These are phyloP conservation scores for Morpho deidamia DNA, from an alignment of 2,888 invertebrate species.

Conservation along the genomic window DNA sequence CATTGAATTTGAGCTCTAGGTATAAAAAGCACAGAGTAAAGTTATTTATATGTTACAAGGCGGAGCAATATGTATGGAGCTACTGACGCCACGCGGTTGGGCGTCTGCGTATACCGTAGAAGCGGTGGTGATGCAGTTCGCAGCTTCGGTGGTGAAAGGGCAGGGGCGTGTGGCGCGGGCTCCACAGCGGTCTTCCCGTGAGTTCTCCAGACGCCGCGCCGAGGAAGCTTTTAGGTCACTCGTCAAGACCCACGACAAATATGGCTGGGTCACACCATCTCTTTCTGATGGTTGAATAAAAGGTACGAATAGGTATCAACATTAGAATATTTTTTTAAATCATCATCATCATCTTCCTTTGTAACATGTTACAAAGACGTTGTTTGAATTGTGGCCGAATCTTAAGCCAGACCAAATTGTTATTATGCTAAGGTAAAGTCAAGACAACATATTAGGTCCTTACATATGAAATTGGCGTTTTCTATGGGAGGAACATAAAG, in stretches of 20 bases:
- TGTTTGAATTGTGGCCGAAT: too few species aligned
- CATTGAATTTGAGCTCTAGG: too few species aligned
- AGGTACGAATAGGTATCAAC: conserved; percentile 19
- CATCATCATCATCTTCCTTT: too few species aligned
- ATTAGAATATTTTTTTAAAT: too few species aligned
- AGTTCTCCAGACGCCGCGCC: conserved; percentile 88
- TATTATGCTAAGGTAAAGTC: too few species aligned
- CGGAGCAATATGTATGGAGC: conserved; percentile 93
- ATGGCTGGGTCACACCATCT: conserved; percentile 94
- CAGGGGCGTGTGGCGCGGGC: conserved; percentile 90
- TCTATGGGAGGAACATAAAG: too few species aligned
- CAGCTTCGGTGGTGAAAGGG: conserved; percentile 92
- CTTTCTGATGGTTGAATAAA: conserved; percentile 87
- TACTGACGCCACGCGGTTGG: conserved; percentile 92
- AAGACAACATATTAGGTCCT: too few species aligned
- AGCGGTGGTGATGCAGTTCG: conserved; percentile 93
- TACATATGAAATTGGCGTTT: too few species aligned
- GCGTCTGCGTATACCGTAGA: conserved; percentile 93
- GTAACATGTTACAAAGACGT: too few species aligned
- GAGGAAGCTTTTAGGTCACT: conserved; percentile 92
- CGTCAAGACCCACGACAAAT: conserved; percentile 93
- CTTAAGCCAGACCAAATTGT: too few species aligned
- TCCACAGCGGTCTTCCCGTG: conserved; percentile 87
- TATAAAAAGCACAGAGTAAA: too few species aligned
- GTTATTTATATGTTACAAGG: conserved; percentile 48